Evolutionary conservation across 2,888 invertebrate species (phyloP), one percentile per base, ranked within the genome.

Genomic region (Abrostola tripartita): DNA sequence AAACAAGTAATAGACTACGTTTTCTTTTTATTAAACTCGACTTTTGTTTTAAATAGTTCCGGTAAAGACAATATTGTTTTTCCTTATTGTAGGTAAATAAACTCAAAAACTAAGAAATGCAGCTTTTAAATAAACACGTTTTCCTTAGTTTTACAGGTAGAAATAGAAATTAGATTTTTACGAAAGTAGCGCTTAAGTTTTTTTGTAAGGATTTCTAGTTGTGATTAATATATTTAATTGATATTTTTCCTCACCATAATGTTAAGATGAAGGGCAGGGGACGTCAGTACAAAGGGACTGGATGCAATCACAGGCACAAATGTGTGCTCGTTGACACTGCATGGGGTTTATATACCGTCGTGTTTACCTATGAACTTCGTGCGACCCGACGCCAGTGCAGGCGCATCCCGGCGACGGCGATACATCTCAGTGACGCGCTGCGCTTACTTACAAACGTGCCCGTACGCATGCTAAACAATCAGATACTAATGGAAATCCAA

Each of bases 311-410:
- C 88, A 81, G 81, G 79, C 88, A 84, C 85, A 83, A 85, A 85
- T 92, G 87, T 92, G 92, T 90, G 90, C 86, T 84, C 85, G 85
- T 86, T 91, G 94, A 91, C 92, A 94, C 89, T 82, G 92, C 87
- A 88, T 85, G 86, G 85, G 84, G 90, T 90, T 94, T 94, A 94
- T 94, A 94, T 93, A 94, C 89, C 85, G 81, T 76, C 85, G 84
- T 85, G 88, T 90, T 94, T 94, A 94, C 94, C 93, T 94, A 90
- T 94, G 94, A 94, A 94, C 94, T 93, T 93, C 90, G 90, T 82
- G 82, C 90, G 91, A 91, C 92, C 91, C 82, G 83, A 70, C 75
- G 87, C 80, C 71, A 69, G 88, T 84, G 69, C 71, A 6, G 59
- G 59, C 74, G 86, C 90, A 91, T 92, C 92, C 90, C 85, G 82